Evolutionary conservation across 2,888 invertebrate genomes (phyloP), one percentile per base, ranked within the genome.

Genomic region (Drosophila anomelani): DNA sequence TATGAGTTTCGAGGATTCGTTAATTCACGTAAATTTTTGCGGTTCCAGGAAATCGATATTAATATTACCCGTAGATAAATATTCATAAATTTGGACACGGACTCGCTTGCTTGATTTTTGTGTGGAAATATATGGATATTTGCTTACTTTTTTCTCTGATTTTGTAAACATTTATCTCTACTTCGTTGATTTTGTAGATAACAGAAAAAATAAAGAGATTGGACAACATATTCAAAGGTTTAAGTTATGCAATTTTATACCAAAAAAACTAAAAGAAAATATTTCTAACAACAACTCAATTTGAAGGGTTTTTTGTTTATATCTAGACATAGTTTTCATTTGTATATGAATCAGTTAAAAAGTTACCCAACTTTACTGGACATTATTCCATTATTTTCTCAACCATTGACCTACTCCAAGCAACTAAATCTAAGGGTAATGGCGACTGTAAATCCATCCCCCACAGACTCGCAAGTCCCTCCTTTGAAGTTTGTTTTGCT

Each of bases 401-500:
- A 15, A 36, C 51, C 51, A 53, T 53, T 53, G 36, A 53, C 51
- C 51, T 36, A 51, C 51, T 36, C 51, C 10, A 36, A 34, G 17
- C 39, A 17, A n/a, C 32, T 46, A 44, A 62, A 47, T 32, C 44
- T 38, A 4, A 29, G 43, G 44, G 29, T 36, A 23, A 51, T 61
- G 44, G 51, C 58, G n/a, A 6, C 34, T 58, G 47, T 59, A 39
- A 47, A 10, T 8, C 32, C 36, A 26, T 20, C n/a, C 15, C 34
- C 61, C 4, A 3, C 12, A 20, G 38, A 29, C 29, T 62, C 29
- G n/a, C 10, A 51, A n/a, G 13, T 38, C 20, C 26, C 4, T 26
- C 61, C 66, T 68, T 68, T 68, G 68, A 66, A 66, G 68, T 68
- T 56, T 68, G 67, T 47, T 49, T 56, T 49, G 39, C 64, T 55